A percentile compares a stretch with the other conserved stretches of the same genome.
Evolutionary conservation across 2,113 vertebrate genomes (phyloP).

Genomic region (Oreotragus oreotragus): DNA sequence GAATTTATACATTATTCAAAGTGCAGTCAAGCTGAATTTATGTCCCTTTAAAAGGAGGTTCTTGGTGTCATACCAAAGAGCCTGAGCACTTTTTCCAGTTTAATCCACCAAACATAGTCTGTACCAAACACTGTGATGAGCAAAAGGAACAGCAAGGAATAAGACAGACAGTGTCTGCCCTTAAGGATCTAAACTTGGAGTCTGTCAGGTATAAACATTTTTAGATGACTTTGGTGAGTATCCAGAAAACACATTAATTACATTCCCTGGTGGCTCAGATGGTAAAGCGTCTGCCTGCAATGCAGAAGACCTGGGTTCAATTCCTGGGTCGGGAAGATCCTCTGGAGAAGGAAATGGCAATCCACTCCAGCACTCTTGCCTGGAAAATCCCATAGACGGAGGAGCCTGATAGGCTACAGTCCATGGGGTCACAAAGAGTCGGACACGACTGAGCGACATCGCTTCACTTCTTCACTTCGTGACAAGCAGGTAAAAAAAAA

Average conservation of each 20-base stretch:
- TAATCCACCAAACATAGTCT: background rate
- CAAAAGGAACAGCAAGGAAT: background rate
- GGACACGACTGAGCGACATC: too few relatives aligned
- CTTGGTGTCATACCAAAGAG: background rate
- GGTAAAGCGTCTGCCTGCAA: too few relatives aligned
- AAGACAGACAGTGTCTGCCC: background rate
- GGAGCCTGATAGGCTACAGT: too few relatives aligned
- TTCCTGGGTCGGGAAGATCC: too few relatives aligned
- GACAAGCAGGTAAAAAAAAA: background rate
- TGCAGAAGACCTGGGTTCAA: too few relatives aligned
- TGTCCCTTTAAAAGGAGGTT: background rate
- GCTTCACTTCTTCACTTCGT: too few relatives aligned
- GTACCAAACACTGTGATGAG: background rate
- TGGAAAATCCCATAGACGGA: too few relatives aligned
- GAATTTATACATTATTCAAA: background rate
- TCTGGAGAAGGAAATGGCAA: too few relatives aligned
- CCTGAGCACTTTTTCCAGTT: background rate
- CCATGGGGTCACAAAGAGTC: too few relatives aligned
- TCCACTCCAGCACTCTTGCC: too few relatives aligned
- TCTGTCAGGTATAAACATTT: background rate
- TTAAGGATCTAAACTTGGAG: background rate
- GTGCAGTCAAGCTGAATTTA: background rate
- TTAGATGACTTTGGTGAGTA: background rate
- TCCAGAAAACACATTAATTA: conserved; percentile 8
- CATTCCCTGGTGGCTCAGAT: too few relatives aligned